Evolutionary conservation across 1,140 invertebrate species (phyloP), one percentile per base, ranked within the genome.

Genomic region (Carposina sasakii): DNA sequence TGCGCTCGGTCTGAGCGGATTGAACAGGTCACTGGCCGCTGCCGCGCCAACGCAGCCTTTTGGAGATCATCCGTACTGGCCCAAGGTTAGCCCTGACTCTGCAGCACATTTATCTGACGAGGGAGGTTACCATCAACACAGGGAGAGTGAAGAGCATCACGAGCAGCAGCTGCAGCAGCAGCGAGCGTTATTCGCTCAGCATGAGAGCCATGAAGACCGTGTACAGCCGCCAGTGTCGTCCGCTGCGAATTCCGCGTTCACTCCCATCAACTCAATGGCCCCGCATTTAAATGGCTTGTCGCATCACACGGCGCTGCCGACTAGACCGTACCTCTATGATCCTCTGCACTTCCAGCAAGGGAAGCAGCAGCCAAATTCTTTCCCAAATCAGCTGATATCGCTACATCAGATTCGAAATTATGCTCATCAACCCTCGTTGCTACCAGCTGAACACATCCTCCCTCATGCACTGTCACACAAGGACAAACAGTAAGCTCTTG

Each of bases 321-420:
- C 91, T 57, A 85, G 93, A 66, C 91, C 92, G 45, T 98, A 98
- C 87, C 90, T 98, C 22, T 98, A 98, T 85, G 96, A 98, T 69
- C 94, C 96, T 17, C 91, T 98, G 64, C 94, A 93, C 63, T 95
- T 94, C 87, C 90, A 89, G 82, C 89, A 89, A 66, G 84, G 83
- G 30, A 88, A 88, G 63, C 88, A 89, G 68, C 87, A 86, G 74
- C 87, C 91, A 48, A 94, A 92, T 64, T 90, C 90, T 50, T 97
- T 96, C 79, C 96, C 96, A 39, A 98, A 97, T 78, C 96, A 98
- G 76, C 88, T 98, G 63, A 96, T 98, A 67, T 97, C 96, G 54
- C 88, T 99, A 44, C 96, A 98, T 85, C 96, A 98, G 85, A 98
- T 98, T 66, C 90, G 96, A 67, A 99, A 98, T 81, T 98, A 98